These are phyloP conservation scores for Hippocampus comes DNA, from an alignment of 2,113 vertebrate species.

Conservation along the genomic window DNA sequence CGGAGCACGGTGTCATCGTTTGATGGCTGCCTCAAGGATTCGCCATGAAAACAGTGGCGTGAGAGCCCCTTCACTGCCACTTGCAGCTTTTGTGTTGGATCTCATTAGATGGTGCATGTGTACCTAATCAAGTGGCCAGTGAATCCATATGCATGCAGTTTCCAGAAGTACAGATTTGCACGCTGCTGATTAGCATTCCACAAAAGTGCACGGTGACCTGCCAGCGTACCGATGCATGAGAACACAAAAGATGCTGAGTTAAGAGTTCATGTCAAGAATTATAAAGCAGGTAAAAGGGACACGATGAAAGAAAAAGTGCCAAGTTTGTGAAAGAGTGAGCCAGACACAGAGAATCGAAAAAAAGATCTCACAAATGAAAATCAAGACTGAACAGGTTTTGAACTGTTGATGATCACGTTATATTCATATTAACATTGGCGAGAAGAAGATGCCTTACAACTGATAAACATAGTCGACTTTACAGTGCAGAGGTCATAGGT, in stretches of 20 bases:
- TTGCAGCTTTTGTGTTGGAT: background rate
- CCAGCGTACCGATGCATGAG: slow-evolving; percentile 12
- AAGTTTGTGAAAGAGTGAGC: background rate
- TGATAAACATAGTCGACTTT: too few relatives aligned
- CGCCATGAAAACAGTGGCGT: too few relatives aligned
- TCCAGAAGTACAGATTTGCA: slow-evolving; percentile 26
- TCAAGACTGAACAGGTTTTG: background rate
- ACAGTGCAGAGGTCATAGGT: too few relatives aligned
- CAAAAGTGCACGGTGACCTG: slow-evolving; percentile 20
- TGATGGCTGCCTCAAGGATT: too few relatives aligned
- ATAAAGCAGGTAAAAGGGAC: slow-evolving; percentile 38
- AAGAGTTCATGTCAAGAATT: slow-evolving; percentile 38
- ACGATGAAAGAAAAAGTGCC: background rate
- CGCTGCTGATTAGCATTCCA: slow-evolving; percentile 45
- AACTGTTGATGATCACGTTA: background rate
- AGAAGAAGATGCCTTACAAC: too few relatives aligned
- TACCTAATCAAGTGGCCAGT: background rate
- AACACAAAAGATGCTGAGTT: slow-evolving; percentile 46
- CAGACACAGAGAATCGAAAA: background rate
- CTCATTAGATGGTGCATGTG: background rate
- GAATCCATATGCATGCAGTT: background rate
- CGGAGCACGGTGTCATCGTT: too few relatives aligned
- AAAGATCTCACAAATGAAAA: background rate
- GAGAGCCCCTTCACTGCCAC: too few relatives aligned
- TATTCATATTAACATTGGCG: background rate